These are phyloP conservation scores for Zoroaster sp. DNA, from an alignment of 53 echinoderm and acorn worm genomes.

Conservation along the genomic window DNA sequence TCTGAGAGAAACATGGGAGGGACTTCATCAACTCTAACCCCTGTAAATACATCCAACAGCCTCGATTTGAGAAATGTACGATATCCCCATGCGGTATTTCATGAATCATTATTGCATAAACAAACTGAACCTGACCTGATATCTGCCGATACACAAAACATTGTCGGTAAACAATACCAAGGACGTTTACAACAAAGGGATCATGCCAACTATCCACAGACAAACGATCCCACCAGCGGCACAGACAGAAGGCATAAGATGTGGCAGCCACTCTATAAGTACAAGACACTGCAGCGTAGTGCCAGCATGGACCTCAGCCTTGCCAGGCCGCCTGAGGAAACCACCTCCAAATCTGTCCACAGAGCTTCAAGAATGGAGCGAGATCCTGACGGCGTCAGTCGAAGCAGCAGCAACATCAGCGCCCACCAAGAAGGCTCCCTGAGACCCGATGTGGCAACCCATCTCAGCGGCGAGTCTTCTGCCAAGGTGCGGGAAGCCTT, in stretches of 20 bases:
- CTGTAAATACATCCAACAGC: not conserved
- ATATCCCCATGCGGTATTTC: not conserved
- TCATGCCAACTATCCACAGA: not conserved
- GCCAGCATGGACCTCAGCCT: conserved; percentile 87
- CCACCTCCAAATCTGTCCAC: not conserved
- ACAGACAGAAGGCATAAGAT: conserved; percentile 3
- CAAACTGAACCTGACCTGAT: not conserved
- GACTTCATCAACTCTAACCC: not conserved
- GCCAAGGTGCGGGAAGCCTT: conserved; percentile 88
- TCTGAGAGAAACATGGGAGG: not conserved
- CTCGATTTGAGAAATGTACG: not conserved
- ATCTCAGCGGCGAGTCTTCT: conserved; percentile 77
- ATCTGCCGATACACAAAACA: not conserved
- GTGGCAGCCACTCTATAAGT: conserved; percentile 31
- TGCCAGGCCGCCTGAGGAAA: conserved; percentile 41
- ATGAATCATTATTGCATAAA: not conserved
- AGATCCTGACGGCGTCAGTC: not conserved
- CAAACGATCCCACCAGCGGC: conserved; percentile 3
- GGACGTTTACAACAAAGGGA: not conserved
- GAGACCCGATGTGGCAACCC: conserved; percentile 10
- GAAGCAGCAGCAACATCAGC: not conserved
- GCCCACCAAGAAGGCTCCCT: conserved; percentile 4
- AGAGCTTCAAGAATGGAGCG: not conserved
- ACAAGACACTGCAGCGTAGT: conserved; percentile 77
- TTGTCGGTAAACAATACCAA: not conserved